Percentiles rank a stretch among this genome's conserved stretches.
phyloP scores from a whole-genome alignment of 2,797 vertebrate genomes.

The Melanotaenia nigrans region DNA sequence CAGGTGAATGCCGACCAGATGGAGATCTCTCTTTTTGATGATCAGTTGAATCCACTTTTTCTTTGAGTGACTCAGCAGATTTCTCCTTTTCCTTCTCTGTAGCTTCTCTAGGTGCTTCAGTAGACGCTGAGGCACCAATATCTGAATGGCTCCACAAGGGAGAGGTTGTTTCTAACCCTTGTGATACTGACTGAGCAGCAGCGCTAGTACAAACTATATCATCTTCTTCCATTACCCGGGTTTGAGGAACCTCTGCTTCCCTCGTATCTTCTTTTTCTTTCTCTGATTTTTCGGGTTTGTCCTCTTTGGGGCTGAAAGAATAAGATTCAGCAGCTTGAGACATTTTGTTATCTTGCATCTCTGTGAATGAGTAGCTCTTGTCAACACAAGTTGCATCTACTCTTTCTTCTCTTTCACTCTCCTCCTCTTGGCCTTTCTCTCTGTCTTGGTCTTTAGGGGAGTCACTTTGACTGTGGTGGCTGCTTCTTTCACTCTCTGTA shows the following conservation, averaged over 20 bases:
- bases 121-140: constrained; percentile 16
- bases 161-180: constrained; percentile 84
- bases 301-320: constrained; percentile 75
- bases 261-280: constrained; percentile 72
- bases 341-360: constrained; percentile 87
- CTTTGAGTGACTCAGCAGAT: constrained; percentile 62
- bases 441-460: constrained; percentile 74
- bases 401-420: constrained; percentile 84
- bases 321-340: constrained; percentile 65
- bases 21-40: constrained; percentile 59
- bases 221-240: constrained; percentile 36
- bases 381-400: constrained; percentile 85
- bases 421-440: constrained; percentile 80
- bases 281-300: constrained; percentile 80
- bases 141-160: constrained; percentile 70
- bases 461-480: constrained; percentile 68
- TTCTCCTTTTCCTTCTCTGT: constrained; percentile 72
- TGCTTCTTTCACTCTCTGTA: constrained; percentile 70
- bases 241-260: constrained; percentile 32
- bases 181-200: constrained; percentile 76
- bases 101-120: constrained; percentile 39
- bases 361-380: constrained; percentile 85
- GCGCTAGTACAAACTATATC: constrained; percentile 76
- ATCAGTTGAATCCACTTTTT: constrained; percentile 62
- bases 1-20: constrained; percentile 73